Evolutionary conservation across 2,113 vertebrate genomes (phyloP).

Genomic region (Siniperca chuatsi): DNA sequence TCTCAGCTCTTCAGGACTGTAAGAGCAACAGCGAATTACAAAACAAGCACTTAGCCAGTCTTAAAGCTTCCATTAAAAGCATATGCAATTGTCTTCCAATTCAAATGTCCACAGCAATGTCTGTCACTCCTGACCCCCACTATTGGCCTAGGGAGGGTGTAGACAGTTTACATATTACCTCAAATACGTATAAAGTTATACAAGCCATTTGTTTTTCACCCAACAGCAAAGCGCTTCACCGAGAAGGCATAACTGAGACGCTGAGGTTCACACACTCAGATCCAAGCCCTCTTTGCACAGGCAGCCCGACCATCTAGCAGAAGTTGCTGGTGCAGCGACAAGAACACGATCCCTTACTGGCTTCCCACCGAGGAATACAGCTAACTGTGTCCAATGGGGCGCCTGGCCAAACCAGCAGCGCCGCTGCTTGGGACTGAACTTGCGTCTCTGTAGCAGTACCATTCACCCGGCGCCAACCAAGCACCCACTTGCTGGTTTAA

Average conservation of each 20-base stretch:
- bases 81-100: constrained; percentile 7
- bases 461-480: not conserved
- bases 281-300: constrained; percentile 18
- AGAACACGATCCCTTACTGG: constrained; percentile 67
- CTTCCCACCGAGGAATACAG: constrained; percentile 38
- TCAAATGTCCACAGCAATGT: constrained; percentile 5
- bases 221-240: constrained; percentile 30
- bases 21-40: constrained; percentile 20
- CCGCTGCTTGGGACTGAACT: constrained; percentile 38
- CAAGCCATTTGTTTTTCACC: constrained; percentile 48
- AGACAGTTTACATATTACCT: constrained; percentile 16
- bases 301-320: constrained; percentile 28
- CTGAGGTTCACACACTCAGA: constrained; percentile 16
- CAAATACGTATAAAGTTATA: constrained; percentile 28
- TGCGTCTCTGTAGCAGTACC: constrained; percentile 11
- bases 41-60: constrained; percentile 9
- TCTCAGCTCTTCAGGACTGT: not conserved
- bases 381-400: constrained; percentile 51
- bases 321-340: constrained; percentile 45
- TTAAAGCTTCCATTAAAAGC: not conserved
- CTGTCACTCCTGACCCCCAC: not conserved
- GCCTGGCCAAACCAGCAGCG: constrained; percentile 39
- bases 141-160: not conserved
- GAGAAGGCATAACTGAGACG: constrained; percentile 29
- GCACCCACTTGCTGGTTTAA: constrained; percentile 43